Evolutionary conservation across 2,888 invertebrate genomes (phyloP).

Genomic region (Diaphora mendica): DNA sequence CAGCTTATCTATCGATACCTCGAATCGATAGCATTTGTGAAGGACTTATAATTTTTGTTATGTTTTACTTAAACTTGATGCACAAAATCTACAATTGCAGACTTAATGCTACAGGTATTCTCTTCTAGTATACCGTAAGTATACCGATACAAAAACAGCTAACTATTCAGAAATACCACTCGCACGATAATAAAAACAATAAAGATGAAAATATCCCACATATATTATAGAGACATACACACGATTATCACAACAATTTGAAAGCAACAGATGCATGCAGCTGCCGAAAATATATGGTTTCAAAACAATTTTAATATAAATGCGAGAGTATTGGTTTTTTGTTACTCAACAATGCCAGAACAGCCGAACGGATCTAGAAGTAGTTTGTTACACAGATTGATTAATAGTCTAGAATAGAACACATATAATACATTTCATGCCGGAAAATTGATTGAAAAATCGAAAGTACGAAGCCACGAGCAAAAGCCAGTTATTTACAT

Average conservation of each 20-base stretch:
- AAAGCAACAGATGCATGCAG: not conserved
- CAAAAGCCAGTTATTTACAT: slow-evolving; percentile 2
- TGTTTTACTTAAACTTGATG: not conserved
- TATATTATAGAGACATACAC: not conserved
- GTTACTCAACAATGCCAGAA: not conserved
- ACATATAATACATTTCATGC: not conserved
- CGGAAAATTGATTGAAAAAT: not conserved
- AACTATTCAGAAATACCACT: not conserved
- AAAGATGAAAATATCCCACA: not conserved
- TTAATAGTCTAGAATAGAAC: not conserved
- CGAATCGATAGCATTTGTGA: not conserved
- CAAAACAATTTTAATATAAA: not conserved
- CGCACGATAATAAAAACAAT: not conserved
- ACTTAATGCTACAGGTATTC: not conserved
- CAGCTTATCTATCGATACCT: not conserved
- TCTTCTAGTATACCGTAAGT: not conserved
- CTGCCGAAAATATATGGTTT: not conserved
- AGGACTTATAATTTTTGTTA: not conserved
- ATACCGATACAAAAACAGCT: not conserved
- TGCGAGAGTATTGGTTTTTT: not conserved
- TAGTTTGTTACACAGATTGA: not conserved
- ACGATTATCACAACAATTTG: not conserved
- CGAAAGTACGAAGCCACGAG: not conserved
- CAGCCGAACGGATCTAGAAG: not conserved
- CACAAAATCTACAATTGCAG: not conserved